Evolutionary conservation across 1,140 invertebrate species (phyloP).

Genomic region (Drosophila mayri): DNA sequence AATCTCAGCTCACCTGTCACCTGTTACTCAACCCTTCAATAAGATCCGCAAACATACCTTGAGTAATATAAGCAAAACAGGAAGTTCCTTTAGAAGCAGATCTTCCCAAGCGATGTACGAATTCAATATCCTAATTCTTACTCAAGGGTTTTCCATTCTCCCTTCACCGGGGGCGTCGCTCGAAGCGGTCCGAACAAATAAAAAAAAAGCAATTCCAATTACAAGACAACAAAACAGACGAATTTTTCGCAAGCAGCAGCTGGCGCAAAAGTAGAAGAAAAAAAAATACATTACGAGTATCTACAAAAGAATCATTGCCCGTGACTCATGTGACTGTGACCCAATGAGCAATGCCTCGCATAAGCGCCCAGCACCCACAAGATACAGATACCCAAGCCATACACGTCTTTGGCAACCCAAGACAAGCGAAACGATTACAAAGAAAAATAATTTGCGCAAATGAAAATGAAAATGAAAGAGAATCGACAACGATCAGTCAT

Average conservation of each 20-base stretch:
- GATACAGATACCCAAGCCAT: conserved; percentile 55
- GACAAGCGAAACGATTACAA: conserved; percentile 75
- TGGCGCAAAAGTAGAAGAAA: conserved; percentile 42
- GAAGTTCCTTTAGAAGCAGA: conserved; percentile 31
- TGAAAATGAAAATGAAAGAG: conserved; percentile 32
- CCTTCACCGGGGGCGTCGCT: conserved; percentile 38
- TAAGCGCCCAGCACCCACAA: conserved; percentile 62
- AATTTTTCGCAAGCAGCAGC: conserved; percentile 68
- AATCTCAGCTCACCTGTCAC: conserved; percentile 11
- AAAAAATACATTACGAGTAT: conserved; percentile 42
- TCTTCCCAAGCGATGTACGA: conserved; percentile 45
- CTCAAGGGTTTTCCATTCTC: conserved; percentile 42
- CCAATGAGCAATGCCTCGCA: conserved; percentile 75
- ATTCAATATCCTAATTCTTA: conserved; percentile 42
- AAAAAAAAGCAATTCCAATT: conserved; percentile 73
- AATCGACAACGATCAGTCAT: conserved; percentile 69
- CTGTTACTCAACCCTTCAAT: conserved; percentile 10
- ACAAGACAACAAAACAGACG: conserved; percentile 58
- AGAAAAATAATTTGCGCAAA: conserved; percentile 81
- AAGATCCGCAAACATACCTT: conserved; percentile 21
- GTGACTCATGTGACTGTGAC: conserved; percentile 74
- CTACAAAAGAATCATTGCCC: conserved; percentile 58
- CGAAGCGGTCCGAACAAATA: conserved; percentile 49
- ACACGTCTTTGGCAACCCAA: conserved; percentile 63
- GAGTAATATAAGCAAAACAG: conserved; percentile 27